phyloP scores from a whole-genome alignment of 2,113 vertebrate species.

The Chlamydotis undulata region DNA sequence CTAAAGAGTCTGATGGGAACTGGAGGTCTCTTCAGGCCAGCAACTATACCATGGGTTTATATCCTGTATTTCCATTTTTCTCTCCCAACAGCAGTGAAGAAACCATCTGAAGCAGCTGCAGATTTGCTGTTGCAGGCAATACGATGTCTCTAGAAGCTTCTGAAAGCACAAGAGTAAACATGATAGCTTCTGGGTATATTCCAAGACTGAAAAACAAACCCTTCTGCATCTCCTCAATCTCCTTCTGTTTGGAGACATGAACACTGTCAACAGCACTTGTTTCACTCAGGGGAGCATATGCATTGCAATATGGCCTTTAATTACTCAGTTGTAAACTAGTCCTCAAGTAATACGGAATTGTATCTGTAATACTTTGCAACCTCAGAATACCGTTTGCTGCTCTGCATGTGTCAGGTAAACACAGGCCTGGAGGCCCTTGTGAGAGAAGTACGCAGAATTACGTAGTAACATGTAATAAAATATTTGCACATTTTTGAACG shows the following conservation, averaged over 20 bases:
- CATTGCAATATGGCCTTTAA: constrained; percentile 41
- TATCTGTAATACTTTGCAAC: constrained; percentile 13
- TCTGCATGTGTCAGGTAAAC: background rate
- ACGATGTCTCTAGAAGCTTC: background rate
- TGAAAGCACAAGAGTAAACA: constrained; percentile 8
- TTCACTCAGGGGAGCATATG: constrained; percentile 40
- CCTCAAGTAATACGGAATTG: background rate
- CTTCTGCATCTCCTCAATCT: constrained; percentile 24
- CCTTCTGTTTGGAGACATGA: constrained; percentile 44
- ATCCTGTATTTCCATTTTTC: background rate
- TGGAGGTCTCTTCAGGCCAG: background rate
- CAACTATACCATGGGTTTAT: background rate
- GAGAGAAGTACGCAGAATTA: background rate
- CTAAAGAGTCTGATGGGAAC: background rate
- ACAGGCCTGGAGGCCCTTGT: background rate
- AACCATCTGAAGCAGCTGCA: background rate
- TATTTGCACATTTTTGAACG: background rate
- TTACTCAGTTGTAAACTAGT: background rate
- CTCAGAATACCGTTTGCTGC: background rate
- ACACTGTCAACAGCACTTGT: constrained; percentile 12
- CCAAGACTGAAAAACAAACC: background rate
- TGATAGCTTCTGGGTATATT: background rate
- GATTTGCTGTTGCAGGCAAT: background rate
- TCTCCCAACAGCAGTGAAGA: background rate
- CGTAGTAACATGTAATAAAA: background rate